These are phyloP conservation scores for Heliconius aoede DNA, from an alignment of 2,888 invertebrate species.

Conservation along the genomic window DNA sequence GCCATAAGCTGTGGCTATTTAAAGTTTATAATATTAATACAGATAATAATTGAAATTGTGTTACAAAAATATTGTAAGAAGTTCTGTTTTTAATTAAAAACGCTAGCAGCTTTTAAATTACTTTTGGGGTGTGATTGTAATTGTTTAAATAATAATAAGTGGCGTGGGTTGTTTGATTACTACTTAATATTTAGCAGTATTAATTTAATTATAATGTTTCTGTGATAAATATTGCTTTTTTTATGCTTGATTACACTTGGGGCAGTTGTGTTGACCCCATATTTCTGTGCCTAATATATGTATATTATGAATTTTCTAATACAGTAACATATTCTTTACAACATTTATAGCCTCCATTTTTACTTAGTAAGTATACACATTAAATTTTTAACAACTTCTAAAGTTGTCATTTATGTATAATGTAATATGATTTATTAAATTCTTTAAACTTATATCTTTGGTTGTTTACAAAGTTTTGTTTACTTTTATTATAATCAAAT, in stretches of 20 bases:
- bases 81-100: too few relatives aligned
- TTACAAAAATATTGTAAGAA: too few relatives aligned
- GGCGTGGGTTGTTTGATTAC: constrained; percentile 14
- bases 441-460: background rate
- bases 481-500: constrained; percentile 6
- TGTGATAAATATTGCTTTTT: constrained; percentile 53
- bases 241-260: too few relatives aligned
- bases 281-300: constrained; percentile 45
- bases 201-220: constrained; percentile 49
- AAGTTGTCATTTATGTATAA: background rate
- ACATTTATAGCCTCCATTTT: constrained; percentile 14
- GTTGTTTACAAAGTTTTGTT: background rate
- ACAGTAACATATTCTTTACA: constrained; percentile 16
- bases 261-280: constrained; percentile 46
- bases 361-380: background rate
- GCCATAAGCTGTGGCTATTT: constrained; percentile 9
- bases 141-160: constrained; percentile 3
- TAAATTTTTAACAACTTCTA: background rate
- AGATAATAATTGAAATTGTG: background rate
- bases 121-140: constrained; percentile 20
- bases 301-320: constrained; percentile 33
- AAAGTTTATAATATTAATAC: background rate
- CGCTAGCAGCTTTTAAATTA: constrained; percentile 6
- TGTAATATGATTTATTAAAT: background rate
- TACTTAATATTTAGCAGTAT: constrained; percentile 51